phyloP scores from a whole-genome alignment of 2,888 invertebrate genomes.

The Molorchus minor region DNA sequence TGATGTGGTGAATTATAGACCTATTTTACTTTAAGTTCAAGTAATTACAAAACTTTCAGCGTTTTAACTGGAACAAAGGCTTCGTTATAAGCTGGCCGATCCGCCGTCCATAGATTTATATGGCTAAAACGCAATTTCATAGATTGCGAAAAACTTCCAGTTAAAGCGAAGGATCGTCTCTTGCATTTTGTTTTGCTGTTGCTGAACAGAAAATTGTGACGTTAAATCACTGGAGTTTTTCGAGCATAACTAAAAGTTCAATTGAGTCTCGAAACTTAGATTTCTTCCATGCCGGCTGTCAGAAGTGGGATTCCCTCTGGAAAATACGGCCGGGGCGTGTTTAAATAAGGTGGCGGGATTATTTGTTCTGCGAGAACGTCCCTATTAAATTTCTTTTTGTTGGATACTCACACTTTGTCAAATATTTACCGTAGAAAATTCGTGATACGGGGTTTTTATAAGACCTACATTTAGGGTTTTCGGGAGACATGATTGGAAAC shows the following conservation, averaged over 20 bases:
- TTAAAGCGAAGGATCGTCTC: slow-evolving; percentile 5
- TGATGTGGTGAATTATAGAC: too few relatives aligned
- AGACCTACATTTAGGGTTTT: neutral
- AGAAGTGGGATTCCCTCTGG: slow-evolving; percentile 21
- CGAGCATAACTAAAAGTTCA: slow-evolving; percentile 48
- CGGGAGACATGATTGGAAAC: neutral
- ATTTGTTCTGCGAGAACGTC: slow-evolving; percentile 11
- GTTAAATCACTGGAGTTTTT: slow-evolving; percentile 39
- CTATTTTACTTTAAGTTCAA: too few relatives aligned
- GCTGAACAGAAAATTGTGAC: slow-evolving; percentile 28
- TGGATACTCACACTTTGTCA: neutral
- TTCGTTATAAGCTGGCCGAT: too few relatives aligned
- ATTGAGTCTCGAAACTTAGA: slow-evolving; percentile 47
- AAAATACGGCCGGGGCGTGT: slow-evolving; percentile 20
- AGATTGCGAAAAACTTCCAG: slow-evolving; percentile 7
- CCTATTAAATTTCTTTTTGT: slow-evolving; percentile 20
- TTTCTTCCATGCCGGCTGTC: slow-evolving; percentile 38
- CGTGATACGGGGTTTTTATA: neutral
- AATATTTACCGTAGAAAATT: slow-evolving; percentile 6
- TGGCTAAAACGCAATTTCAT: slow-evolving; percentile 3
- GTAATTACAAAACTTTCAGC: too few relatives aligned
- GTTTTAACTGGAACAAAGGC: too few relatives aligned
- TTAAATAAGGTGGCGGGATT: slow-evolving; percentile 17
- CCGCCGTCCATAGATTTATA: slow-evolving; percentile 9
- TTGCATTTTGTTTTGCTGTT: slow-evolving; percentile 16